These are phyloP conservation scores for Oenanthe melanoleuca DNA, from an alignment of 2,113 vertebrate genomes.

Conservation along the genomic window DNA sequence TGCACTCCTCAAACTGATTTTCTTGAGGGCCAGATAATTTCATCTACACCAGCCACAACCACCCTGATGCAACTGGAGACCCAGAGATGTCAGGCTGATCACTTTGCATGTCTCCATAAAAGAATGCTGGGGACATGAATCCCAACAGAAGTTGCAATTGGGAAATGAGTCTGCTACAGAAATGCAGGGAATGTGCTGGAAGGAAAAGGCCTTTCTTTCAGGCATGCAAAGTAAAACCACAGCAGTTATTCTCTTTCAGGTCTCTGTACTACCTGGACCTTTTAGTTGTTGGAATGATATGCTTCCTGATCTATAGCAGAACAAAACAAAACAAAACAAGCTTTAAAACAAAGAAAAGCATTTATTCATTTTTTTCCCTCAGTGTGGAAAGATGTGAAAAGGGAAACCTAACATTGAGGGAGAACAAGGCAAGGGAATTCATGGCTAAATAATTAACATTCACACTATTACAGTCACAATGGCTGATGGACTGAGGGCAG, in stretches of 20 bases:
- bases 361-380: fast-evolving
- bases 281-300: not conserved
- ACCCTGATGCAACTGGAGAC: not conserved
- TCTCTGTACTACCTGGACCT: not conserved
- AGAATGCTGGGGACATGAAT: not conserved
- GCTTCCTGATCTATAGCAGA: not conserved
- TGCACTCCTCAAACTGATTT: not conserved
- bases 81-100: not conserved
- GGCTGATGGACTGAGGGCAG: not conserved
- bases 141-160: not conserved
- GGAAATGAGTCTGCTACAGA: not conserved
- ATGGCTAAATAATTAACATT: not conserved
- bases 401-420: not conserved
- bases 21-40: not conserved
- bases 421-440: not conserved
- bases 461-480: not conserved
- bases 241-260: not conserved
- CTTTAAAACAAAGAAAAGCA: not conserved
- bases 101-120: not conserved
- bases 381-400: not conserved
- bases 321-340: not conserved
- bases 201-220: not conserved
- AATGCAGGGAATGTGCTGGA: not conserved
- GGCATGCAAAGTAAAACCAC: not conserved
- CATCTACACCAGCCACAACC: not conserved